Evolutionary conservation across 2,888 invertebrate species (phyloP).

Genomic region (Danaus chrysippus): DNA sequence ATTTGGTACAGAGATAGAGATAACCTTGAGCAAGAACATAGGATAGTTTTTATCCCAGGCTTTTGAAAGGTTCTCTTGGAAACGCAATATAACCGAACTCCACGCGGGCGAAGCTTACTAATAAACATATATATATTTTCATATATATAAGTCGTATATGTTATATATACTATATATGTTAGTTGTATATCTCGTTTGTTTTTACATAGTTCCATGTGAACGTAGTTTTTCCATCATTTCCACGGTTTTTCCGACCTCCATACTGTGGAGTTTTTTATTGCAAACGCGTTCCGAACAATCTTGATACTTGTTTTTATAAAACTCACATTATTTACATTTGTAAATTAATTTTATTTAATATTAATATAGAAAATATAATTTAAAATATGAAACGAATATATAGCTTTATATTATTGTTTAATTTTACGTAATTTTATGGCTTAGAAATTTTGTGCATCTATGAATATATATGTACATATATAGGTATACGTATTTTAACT

Average conservation of each 20-base stretch:
- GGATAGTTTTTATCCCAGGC: no score
- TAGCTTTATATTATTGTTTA: no score
- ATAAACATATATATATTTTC: no score
- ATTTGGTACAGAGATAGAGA: no score
- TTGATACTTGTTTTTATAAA: constrained; percentile 40
- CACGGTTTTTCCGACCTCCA: constrained; percentile 69
- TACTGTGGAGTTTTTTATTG: constrained; percentile 28
- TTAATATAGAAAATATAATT: background rate
- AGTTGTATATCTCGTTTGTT: constrained; percentile 9
- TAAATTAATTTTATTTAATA: background rate
- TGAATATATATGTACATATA: no score
- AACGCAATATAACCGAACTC: no score
- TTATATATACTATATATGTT: background rate
- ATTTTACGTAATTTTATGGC: no score
- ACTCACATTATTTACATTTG: background rate
- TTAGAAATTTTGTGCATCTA: no score
- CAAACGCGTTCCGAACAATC: constrained; percentile 16
- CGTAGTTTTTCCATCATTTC: constrained; percentile 67
- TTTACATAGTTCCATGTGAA: constrained; percentile 51
- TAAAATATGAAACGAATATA: background rate
- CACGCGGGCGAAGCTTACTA: no score
- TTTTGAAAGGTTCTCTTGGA: no score
- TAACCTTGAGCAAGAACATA: no score
- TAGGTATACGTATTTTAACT: background rate
- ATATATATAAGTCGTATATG: background rate